Conservation (phyloP, 2,797 vertebrate genomes). For the Trematomus bernacchii region DNA sequence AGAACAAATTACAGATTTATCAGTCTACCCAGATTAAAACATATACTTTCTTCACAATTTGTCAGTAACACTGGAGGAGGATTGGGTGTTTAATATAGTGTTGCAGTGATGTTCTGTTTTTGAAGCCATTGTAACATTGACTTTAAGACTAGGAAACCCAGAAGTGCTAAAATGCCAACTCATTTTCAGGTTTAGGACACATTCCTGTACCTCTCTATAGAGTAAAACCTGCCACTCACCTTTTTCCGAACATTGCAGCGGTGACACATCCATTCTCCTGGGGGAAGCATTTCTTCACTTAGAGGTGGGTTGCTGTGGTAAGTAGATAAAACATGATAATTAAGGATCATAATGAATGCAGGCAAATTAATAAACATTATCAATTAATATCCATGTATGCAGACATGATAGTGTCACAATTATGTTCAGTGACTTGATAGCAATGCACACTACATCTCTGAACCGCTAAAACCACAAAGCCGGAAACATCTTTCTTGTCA, state of each 20-base stretch:
- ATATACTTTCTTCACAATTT: background rate
- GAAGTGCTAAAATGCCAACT: too few relatives aligned
- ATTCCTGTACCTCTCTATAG: too few relatives aligned
- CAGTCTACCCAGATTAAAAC: background rate
- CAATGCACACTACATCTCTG: too few relatives aligned
- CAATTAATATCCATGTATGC: too few relatives aligned
- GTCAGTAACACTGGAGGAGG: background rate
- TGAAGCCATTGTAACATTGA: too few relatives aligned
- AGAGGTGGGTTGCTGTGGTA: slow-evolving; percentile 93
- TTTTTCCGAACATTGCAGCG: slow-evolving; percentile 96
- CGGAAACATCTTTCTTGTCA: too few relatives aligned
- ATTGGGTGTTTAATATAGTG: background rate
- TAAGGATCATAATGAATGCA: background rate
- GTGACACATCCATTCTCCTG: slow-evolving; percentile 99
- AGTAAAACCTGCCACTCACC: slow-evolving; percentile 77
- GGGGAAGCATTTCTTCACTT: slow-evolving; percentile 98
- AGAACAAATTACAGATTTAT: background rate
- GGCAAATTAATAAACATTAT: background rate
- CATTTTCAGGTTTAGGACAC: too few relatives aligned
- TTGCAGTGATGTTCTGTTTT: too few relatives aligned
- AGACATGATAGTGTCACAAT: background rate
- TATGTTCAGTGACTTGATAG: too few relatives aligned
- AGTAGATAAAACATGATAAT: slow-evolving; percentile 10
- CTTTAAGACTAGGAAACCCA: too few relatives aligned
- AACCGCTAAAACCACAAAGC: too few relatives aligned